Conservation (phyloP, 2,888 invertebrate species). For the Caenorhabditis becei region DNA sequence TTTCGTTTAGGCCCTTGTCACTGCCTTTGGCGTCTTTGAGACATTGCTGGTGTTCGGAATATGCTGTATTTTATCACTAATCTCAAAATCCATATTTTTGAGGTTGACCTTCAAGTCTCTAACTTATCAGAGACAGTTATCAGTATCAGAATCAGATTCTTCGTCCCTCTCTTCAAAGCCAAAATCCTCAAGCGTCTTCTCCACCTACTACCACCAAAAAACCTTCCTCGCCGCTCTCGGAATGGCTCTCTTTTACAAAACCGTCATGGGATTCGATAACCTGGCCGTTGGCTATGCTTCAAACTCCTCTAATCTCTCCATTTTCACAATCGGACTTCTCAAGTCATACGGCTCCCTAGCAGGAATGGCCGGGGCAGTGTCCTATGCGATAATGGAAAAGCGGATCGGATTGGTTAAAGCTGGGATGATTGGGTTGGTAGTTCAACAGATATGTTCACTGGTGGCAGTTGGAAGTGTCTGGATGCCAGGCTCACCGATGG, state of each 20-base stretch:
- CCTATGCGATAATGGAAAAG: slow-evolving; percentile 73
- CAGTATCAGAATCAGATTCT: neutral
- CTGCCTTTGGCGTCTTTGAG: slow-evolving; percentile 25
- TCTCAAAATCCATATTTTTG: slow-evolving; percentile 22
- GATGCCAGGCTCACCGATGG: slow-evolving; percentile 76
- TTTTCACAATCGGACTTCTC: slow-evolving; percentile 26
- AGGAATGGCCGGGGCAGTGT: slow-evolving; percentile 72
- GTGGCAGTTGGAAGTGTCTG: slow-evolving; percentile 74
- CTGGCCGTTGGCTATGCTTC: slow-evolving; percentile 64
- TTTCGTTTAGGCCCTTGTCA: slow-evolving; percentile 38
- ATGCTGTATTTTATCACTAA: neutral
- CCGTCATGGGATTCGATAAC: slow-evolving; percentile 76
- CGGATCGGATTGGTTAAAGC: slow-evolving; percentile 68
- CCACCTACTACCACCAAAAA: slow-evolving; percentile 57
- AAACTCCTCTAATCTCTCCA: slow-evolving; percentile 14
- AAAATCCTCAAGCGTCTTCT: slow-evolving; percentile 18
- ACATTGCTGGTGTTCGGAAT: slow-evolving; percentile 3
- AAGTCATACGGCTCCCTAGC: slow-evolving; percentile 63
- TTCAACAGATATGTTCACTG: slow-evolving; percentile 73
- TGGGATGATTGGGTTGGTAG: slow-evolving; percentile 74
- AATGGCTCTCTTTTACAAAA: slow-evolving; percentile 76
- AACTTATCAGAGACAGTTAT: neutral
- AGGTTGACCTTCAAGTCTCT: neutral
- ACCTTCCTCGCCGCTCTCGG: slow-evolving; percentile 75
- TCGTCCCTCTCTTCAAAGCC: neutral